phyloP scores from a whole-genome alignment of 2,888 invertebrate genomes.

The Rhodophaea formosa region DNA sequence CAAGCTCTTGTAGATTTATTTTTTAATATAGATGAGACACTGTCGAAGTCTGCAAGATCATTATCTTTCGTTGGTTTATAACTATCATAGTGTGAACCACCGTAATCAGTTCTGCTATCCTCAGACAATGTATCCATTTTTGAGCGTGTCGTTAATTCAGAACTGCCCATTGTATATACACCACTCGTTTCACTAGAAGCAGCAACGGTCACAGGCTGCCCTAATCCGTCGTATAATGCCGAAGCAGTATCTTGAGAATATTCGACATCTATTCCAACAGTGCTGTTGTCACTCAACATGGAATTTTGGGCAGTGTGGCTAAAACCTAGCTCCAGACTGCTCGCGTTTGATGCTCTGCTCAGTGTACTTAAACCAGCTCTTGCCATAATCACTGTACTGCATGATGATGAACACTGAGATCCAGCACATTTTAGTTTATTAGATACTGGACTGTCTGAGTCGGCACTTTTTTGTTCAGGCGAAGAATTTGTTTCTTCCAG shows the following conservation, averaged over 20 bases:
- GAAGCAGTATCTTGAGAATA: slow-evolving; percentile 81
- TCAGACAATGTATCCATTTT: slow-evolving; percentile 79
- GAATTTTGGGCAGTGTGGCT: slow-evolving; percentile 94
- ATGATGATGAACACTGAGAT: slow-evolving; percentile 92
- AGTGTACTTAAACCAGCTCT: slow-evolving; percentile 73
- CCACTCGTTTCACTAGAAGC: slow-evolving; percentile 92
- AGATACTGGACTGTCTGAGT: slow-evolving; percentile 80
- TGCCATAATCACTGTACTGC: slow-evolving; percentile 91
- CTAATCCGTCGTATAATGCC: slow-evolving; percentile 78
- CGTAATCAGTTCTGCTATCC: slow-evolving; percentile 67
- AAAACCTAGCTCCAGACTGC: slow-evolving; percentile 91
- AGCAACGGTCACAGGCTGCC: slow-evolving; percentile 79
- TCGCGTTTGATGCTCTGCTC: slow-evolving; percentile 87
- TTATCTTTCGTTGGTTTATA: slow-evolving; percentile 79
- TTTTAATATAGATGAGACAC: slow-evolving; percentile 74
- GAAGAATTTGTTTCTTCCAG: slow-evolving; percentile 60
- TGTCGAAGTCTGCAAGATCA: slow-evolving; percentile 74
- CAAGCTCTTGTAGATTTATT: slow-evolving; percentile 73
- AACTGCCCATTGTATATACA: slow-evolving; percentile 90
- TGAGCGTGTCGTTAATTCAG: slow-evolving; percentile 81
- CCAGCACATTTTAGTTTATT: slow-evolving; percentile 84
- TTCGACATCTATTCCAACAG: slow-evolving; percentile 84
- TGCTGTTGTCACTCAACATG: slow-evolving; percentile 86
- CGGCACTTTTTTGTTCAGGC: slow-evolving; percentile 68
- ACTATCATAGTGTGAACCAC: slow-evolving; percentile 80